A percentile compares a stretch with the other conserved stretches of the same genome.
Evolutionary conservation across 2,888 invertebrate genomes (phyloP).

Genomic region (Antheraea yamamai): DNA sequence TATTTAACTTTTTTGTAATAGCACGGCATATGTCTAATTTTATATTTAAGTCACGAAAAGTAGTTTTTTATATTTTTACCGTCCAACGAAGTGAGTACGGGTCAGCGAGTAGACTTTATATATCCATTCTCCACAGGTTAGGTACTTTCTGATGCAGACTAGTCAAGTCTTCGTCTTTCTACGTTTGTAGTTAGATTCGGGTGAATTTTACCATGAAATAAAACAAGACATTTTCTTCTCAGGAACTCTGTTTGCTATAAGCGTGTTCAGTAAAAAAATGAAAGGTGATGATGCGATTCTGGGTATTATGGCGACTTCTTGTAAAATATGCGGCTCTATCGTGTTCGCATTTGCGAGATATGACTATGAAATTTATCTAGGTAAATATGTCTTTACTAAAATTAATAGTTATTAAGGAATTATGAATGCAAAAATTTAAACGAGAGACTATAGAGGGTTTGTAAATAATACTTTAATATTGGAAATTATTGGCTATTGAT

Average conservation of each 20-base stretch:
- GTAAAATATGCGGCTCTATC: slow-evolving; percentile 65
- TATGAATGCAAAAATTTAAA: not conserved
- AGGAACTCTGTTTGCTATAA: slow-evolving; percentile 72
- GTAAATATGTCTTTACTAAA: slow-evolving; percentile 41
- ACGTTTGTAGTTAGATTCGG: not conserved
- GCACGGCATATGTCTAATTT: too few species aligned
- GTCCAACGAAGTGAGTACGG: too few species aligned
- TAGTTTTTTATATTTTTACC: too few species aligned
- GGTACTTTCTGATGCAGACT: too few species aligned
- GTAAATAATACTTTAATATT: too few species aligned
- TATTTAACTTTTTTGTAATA: too few species aligned
- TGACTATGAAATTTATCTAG: slow-evolving; percentile 63
- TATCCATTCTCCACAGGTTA: too few species aligned
- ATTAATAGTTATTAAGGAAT: not conserved
- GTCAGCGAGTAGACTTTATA: too few species aligned
- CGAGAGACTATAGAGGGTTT: too few species aligned
- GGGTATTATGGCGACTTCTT: slow-evolving; percentile 66
- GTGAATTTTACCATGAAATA: not conserved
- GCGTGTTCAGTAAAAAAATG: slow-evolving; percentile 66
- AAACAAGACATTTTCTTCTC: slow-evolving; percentile 27
- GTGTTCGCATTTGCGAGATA: slow-evolving; percentile 67
- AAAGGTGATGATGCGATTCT: slow-evolving; percentile 66
- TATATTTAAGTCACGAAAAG: too few species aligned
- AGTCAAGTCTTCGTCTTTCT: not conserved
- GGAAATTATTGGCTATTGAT: too few species aligned